Evolutionary conservation across 2,888 invertebrate species (phyloP), one percentile per base, ranked within the genome.

Genomic region (Morpho deidamia): DNA sequence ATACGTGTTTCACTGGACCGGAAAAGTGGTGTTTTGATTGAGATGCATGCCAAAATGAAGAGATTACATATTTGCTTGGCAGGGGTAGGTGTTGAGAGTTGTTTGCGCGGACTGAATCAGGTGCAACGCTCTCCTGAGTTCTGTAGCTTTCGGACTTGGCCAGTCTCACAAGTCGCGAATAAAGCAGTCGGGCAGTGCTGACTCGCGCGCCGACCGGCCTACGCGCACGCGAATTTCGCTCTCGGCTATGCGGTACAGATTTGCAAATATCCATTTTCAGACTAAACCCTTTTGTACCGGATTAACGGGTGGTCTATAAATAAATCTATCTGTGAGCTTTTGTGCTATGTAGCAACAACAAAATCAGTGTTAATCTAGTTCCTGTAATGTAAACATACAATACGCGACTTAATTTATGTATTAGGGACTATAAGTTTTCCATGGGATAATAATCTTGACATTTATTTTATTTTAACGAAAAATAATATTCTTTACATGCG

Each of bases 171-270:
- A 57, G 47, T 63, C 59, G 59, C 66, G 61, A 56, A 60, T 45
- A 45, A 44, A 55, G 51, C 53, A 55, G 54, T 55, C 65, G 66
- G 70, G 66, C 82, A 86, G 85, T 84, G 77, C 77, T 77, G 73
- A 74, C 76, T 81, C 86, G 88, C 79, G 81, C 84, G 76, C 76
- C 78, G 81, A 56, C 75, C 71, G 68, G 72, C 80, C 78, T 76
- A 84, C 85, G 84, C 87, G 88, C 82, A 76, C 74, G 83, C 81
- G 74, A 81, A 81, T 64, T 60, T 33, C 35, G 69, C 70, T 65
- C 74, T 73, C 72, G 71, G 78, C 54, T 55, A 78, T 77, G 78
- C 78, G 66, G 71, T 65, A 71, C 67, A 65, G 60, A 70, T 70
- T 70, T 72, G 70, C 73, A 63, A 68, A 71, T 44, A 48, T 39